Percentiles rank a stretch among this genome's conserved stretches.
Evolutionary conservation across 2,797 vertebrate species (phyloP).

Genomic region (Balearica regulorum): DNA sequence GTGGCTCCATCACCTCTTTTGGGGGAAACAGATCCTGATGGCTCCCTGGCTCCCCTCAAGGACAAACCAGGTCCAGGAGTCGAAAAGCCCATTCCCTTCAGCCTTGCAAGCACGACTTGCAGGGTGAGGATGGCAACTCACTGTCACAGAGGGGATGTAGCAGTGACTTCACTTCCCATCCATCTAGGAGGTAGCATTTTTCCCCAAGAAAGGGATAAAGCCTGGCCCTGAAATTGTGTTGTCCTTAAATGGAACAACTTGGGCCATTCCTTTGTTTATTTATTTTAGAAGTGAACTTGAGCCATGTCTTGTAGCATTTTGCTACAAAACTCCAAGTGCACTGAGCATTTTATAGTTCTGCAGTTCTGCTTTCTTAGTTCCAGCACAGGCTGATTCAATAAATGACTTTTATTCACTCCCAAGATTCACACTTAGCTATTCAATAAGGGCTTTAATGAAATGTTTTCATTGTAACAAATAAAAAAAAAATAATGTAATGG

Average conservation of each 20-base stretch:
- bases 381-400: neutral
- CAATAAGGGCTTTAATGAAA: slow-evolving; percentile 20
- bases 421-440: slow-evolving; percentile 48
- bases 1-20: neutral
- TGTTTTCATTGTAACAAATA: slow-evolving; percentile 52
- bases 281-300: neutral
- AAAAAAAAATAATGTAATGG: slow-evolving; percentile 18
- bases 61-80: neutral
- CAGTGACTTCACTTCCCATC: neutral
- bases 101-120: neutral
- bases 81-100: neutral
- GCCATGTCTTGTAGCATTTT: neutral
- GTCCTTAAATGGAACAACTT: neutral
- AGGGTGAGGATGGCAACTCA: neutral
- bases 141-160: neutral
- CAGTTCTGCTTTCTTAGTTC: neutral
- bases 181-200: neutral
- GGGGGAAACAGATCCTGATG: neutral
- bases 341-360: neutral
- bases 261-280: neutral
- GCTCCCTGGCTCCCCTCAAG: neutral
- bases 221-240: neutral
- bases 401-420: slow-evolving; percentile 24
- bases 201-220: neutral
- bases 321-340: neutral